Evolutionary conservation across 1,140 invertebrate species (phyloP), one percentile per base, ranked within the genome.

Genomic region (Harlomillsia oculata): DNA sequence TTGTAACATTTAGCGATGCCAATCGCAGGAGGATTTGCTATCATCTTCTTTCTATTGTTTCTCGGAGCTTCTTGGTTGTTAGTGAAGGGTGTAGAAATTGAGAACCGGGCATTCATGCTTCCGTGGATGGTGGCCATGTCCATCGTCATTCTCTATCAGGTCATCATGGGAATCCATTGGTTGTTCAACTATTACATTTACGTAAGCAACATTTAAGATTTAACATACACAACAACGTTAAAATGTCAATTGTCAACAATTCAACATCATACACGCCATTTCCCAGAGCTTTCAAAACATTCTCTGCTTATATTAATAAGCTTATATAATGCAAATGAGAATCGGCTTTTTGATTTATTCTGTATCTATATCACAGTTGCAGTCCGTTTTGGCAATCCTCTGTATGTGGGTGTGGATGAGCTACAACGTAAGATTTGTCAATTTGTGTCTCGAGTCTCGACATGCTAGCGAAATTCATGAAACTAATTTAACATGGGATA

Each of bases 151-250:
- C 49, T 80, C 0, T 89, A 89, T 66, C 84, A 89, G 69, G 72
- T 87, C 40, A 67, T 82, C 11, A 89, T 87, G 73, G 85, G 87
- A 14, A 67, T 90, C 18, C 89, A 87, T 86, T 73, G 89, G 1
- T 71, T 89, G 36, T 84, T 83, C 50, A 86, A 86, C 41, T 91
- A 91, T 66, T 90, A 90, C 67, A 89, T 90, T 69, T 89, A 89
- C 75, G 86, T 91, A 74, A 85, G 84, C 68, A 30, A 77, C 21
- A 13, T 8, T 50, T 11, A n/a, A 23, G 18, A 6, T 29, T 44
- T 16, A 40, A 36, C n/a, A n/a, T n/a, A n/a, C n/a, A n/a, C n/a
- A n/a, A n/a, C n/a, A n/a, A n/a, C n/a, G n/a, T n/a, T n/a, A n/a
- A n/a, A n/a, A n/a, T n/a, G n/a, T n/a, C n/a, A n/a, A n/a, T n/a